Percentiles rank a stretch among this genome's conserved stretches.
These are phyloP conservation scores for Corythornis vintsioides DNA, from an alignment of 2,113 vertebrate species.

Conservation along the genomic window DNA sequence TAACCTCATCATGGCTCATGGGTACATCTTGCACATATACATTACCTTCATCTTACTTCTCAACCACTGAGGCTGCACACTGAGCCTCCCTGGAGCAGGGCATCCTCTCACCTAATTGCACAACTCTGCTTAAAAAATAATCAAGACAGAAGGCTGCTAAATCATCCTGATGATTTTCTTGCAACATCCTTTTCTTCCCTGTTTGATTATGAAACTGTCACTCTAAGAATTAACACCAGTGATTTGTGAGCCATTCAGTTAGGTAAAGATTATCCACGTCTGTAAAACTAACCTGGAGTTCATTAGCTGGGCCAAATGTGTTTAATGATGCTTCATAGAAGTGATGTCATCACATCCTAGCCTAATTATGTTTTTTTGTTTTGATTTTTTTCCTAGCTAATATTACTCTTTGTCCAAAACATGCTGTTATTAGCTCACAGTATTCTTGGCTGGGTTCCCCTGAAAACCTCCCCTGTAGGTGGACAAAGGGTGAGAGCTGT, in stretches of 20 bases:
- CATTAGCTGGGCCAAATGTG: neutral
- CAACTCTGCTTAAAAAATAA: constrained; percentile 12
- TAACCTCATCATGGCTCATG: neutral
- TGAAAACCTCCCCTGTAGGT: neutral
- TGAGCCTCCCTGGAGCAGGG: neutral
- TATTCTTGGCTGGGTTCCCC: neutral
- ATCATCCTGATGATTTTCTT: constrained; percentile 24
- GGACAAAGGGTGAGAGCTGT: neutral
- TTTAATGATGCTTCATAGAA: neutral
- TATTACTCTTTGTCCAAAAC: neutral
- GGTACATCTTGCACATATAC: neutral
- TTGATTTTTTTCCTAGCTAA: neutral
- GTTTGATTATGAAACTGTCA: neutral
- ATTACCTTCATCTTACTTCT: neutral
- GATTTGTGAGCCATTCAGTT: neutral
- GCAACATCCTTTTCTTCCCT: neutral
- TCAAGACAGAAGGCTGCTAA: neutral
- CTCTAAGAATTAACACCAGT: neutral
- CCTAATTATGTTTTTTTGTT: neutral
- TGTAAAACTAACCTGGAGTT: neutral
- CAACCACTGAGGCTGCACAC: neutral
- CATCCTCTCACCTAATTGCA: constrained; percentile 44
- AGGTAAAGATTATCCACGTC: neutral
- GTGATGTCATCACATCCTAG: neutral
- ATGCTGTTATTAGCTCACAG: neutral